Base-by-base conservation (phyloP, 37 sponge, comb jelly and placozoan species). In the Aplysina aerophoba region DNA sequence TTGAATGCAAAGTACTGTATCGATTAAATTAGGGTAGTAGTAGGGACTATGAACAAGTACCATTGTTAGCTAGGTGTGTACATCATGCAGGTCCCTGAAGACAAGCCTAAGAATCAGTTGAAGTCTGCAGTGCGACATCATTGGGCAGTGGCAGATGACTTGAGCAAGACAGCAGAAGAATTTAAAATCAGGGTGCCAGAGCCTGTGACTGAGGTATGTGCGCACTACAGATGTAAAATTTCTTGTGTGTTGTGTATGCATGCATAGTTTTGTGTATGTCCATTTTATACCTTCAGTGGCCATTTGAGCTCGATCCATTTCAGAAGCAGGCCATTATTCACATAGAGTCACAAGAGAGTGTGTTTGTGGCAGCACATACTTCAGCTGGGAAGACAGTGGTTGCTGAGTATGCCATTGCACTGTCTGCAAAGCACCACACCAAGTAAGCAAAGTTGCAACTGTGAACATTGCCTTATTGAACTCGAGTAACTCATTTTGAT, bases 351-450 rank as follows among this genome's bases (percentile, higher is more conserved):
- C 94, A 92, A 34, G 98, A 97, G 56, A 90, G 73, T 89, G 98
- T 97, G 79, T 95, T 97, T 91, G 96, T 97, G n/a, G 94, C 98
- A 55, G 98, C 98, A 15, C 98, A 97, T 80, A 97, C 98, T 21
- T 95, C 96, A 59, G 98, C 98, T 64, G 98, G 98, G 4, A 97
- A 97, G 78, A 97, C 98, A n/a, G 98, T 97, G 60, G 94, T 97
- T n/a, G 98, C 98, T 8, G 98, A 97, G 79, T 97, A 97, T 79
- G 98, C 98, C 58, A 93, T 95, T 37, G 96, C 96, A 12, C 82
- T 95, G 73, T 87, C 94, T 53, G 33, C 53, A 31, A 82, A 91
- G 14, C 96, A 97, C 89, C 87, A 87, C 71, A 95, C 98, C 56
- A 97, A 93, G 92, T 94, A 71, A 31, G 69, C 30, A 55, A 31